Percentiles rank a stretch among this genome's conserved stretches.
These are phyloP conservation scores for Hyposoter didymator DNA, from an alignment of 2,888 invertebrate genomes.

Conservation along the genomic window DNA sequence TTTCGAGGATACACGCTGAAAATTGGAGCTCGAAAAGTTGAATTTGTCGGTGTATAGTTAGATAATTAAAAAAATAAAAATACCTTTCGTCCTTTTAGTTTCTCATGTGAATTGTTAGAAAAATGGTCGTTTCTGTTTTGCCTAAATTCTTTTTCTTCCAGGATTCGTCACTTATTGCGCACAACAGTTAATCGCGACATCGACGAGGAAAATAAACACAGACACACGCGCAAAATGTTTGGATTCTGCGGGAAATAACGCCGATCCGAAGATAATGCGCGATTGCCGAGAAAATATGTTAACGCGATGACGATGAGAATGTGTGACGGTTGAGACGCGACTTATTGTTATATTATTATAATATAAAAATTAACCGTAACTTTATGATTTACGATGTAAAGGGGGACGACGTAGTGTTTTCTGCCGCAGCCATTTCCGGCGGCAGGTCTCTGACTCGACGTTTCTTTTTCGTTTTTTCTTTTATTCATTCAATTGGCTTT, in stretches of 20 bases:
- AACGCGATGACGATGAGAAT: constrained; percentile 53
- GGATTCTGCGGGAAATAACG: constrained; percentile 20
- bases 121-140: constrained; percentile 1
- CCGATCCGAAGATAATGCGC: constrained; percentile 18
- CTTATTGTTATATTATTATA: constrained; percentile 52
- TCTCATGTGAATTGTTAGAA: not conserved
- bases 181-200: constrained; percentile 11
- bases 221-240: constrained; percentile 26
- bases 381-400: constrained; percentile 59
- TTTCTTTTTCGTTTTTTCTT: constrained; percentile 25
- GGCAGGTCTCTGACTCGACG: constrained; percentile 16
- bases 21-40: not conserved
- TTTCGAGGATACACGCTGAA: not conserved
- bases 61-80: constrained; percentile 9
- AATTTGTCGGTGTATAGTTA: constrained; percentile 11
- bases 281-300: constrained; percentile 40
- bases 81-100: not conserved
- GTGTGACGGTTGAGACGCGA: constrained; percentile 57
- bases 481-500: constrained; percentile 11
- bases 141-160: constrained; percentile 2
- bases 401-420: constrained; percentile 47
- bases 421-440: constrained; percentile 37
- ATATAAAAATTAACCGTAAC: constrained; percentile 66
- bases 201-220: constrained; percentile 17
- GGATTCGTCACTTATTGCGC: constrained; percentile 29